A percentile compares a stretch with the other conserved stretches of the same genome.
phyloP scores from a whole-genome alignment of 2,888 invertebrate species.

The Synergus japonicus region DNA sequence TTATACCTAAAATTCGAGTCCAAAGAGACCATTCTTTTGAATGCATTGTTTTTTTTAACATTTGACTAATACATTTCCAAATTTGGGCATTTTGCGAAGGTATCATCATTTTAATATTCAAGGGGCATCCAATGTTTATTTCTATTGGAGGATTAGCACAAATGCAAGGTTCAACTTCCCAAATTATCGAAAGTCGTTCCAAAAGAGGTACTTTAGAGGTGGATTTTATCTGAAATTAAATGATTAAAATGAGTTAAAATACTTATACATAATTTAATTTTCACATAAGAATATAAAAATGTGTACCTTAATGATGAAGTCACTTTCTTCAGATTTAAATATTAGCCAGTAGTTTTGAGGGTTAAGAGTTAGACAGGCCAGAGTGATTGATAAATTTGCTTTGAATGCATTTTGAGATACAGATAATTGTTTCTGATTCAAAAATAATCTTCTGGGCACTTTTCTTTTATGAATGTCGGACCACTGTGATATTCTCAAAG shows the following conservation, averaged over 20 bases:
- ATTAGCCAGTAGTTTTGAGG: conserved; percentile 65
- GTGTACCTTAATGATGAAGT: conserved; percentile 68
- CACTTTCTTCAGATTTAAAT: conserved; percentile 66
- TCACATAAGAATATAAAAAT: not conserved
- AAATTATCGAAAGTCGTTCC: conserved; percentile 55
- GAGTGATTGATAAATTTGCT: conserved; percentile 58
- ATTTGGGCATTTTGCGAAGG: conserved; percentile 62
- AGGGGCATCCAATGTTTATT: conserved; percentile 54
- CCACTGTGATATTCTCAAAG: conserved; percentile 63
- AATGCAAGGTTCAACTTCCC: conserved; percentile 53
- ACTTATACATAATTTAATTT: not conserved
- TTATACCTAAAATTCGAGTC: conserved; percentile 66
- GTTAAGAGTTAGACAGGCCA: conserved; percentile 63
- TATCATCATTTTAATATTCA: conserved; percentile 56
- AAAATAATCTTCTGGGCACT: conserved; percentile 67
- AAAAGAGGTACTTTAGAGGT: conserved; percentile 54
- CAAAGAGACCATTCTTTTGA: conserved; percentile 66
- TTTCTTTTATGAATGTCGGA: conserved; percentile 61
- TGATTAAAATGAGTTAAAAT: not conserved
- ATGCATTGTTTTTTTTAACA: conserved; percentile 66
- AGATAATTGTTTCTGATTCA: conserved; percentile 59
- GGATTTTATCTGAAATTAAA: conserved; percentile 57
- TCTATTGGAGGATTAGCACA: conserved; percentile 51
- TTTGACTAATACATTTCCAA: conserved; percentile 63
- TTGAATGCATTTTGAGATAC: conserved; percentile 48